These are phyloP conservation scores for Caerostris extrusa DNA, from an alignment of 1,140 invertebrate genomes.

Conservation along the genomic window DNA sequence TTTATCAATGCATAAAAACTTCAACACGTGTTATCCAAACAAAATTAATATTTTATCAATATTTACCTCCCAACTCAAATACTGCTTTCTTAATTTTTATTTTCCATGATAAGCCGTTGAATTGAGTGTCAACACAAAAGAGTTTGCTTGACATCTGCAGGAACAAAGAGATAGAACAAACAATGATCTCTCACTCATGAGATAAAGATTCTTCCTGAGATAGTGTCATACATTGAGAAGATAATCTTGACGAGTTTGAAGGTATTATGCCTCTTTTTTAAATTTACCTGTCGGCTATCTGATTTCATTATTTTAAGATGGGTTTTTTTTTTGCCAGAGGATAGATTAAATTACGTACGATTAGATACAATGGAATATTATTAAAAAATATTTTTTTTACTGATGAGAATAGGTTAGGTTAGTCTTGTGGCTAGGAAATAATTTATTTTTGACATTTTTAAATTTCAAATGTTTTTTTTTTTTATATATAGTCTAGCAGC, in stretches of 20 bases:
- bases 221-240: not conserved
- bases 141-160: not conserved
- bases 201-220: not conserved
- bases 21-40: not conserved
- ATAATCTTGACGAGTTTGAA: not conserved
- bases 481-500: no score
- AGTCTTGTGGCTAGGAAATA: no score
- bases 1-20: not conserved
- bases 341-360: not conserved
- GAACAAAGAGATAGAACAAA: conserved; percentile 4
- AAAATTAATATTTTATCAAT: conserved; percentile 16
- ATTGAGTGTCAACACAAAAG: conserved; percentile 28
- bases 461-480: no score
- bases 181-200: not conserved
- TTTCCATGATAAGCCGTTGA: not conserved
- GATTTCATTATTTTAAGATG: not conserved
- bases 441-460: no score
- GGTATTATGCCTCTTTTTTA: not conserved
- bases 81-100: not conserved
- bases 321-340: not conserved
- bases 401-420: no score
- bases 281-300: not conserved
- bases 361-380: no score
- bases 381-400: no score
- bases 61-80: not conserved